A percentile compares a stretch with the other conserved stretches of the same genome.
phyloP scores from a whole-genome alignment of 2,888 invertebrate species.

The Drosophila trichaetosa region DNA sequence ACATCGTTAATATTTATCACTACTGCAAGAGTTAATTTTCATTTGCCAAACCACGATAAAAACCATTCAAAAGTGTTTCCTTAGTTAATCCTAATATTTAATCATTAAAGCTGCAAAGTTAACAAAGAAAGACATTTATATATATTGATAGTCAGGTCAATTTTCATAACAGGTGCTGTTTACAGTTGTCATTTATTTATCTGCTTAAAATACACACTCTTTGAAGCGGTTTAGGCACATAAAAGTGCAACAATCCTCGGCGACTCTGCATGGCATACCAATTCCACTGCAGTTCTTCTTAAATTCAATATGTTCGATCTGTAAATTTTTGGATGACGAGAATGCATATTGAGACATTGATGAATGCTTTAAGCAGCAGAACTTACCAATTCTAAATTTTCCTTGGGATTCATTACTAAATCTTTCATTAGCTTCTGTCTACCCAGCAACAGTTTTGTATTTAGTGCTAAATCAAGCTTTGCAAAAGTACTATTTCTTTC shows the following conservation, averaged over 20 bases:
- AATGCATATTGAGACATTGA: neutral
- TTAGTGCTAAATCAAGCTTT: neutral
- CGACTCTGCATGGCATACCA: neutral
- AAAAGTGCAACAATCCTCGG: constrained; percentile 22
- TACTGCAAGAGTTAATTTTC: neutral
- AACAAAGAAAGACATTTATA: neutral
- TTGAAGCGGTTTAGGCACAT: constrained; percentile 9
- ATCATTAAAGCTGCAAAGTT: neutral
- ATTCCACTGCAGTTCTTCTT: constrained; percentile 12
- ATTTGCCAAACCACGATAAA: neutral
- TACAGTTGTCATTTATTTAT: neutral
- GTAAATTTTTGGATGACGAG: neutral
- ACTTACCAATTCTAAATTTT: neutral
- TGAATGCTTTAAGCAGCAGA: neutral
- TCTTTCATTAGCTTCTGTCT: constrained; percentile 8
- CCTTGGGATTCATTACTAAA: constrained; percentile 17
- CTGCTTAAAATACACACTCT: constrained; percentile 11
- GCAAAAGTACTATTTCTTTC: neutral
- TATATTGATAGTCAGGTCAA: neutral
- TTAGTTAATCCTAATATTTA: neutral
- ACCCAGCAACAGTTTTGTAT: neutral
- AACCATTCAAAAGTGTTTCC: neutral
- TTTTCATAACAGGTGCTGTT: neutral
- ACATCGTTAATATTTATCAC: neutral
- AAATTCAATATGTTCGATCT: neutral